Evolutionary conservation across 2,888 invertebrate genomes (phyloP).

Genomic region (Papilio elwesi): DNA sequence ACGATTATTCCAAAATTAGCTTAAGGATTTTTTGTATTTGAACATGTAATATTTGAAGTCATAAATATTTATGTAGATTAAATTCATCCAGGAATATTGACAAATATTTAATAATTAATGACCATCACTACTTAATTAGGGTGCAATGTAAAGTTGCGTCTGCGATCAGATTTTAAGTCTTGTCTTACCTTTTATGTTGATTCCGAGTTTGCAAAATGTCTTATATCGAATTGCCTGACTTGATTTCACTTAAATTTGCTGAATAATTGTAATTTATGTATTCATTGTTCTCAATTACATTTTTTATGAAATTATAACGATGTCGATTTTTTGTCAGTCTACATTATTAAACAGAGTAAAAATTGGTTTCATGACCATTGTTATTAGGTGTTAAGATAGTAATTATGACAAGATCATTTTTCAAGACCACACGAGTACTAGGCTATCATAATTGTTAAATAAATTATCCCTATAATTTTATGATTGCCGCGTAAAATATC

Average conservation of each 20-base stretch:
- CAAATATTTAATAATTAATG: background rate
- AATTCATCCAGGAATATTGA: background rate
- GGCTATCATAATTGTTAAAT: background rate
- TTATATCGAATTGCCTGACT: background rate
- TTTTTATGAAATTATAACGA: too few species aligned
- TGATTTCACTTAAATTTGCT: background rate
- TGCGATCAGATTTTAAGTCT: background rate
- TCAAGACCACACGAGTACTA: background rate
- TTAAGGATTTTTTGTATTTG: too few species aligned
- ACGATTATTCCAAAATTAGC: too few species aligned
- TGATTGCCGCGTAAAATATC: background rate
- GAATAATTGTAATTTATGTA: background rate
- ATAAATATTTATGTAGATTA: background rate
- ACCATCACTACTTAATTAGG: slow-evolving; percentile 2
- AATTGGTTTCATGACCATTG: too few species aligned
- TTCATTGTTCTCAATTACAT: too few species aligned
- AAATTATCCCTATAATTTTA: background rate
- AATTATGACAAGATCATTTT: too few species aligned
- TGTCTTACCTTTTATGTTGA: background rate
- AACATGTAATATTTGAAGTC: too few species aligned
- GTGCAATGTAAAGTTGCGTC: background rate
- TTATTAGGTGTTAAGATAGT: too few species aligned
- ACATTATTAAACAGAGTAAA: too few species aligned
- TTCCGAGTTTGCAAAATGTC: background rate
- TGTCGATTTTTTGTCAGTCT: too few species aligned